Base-by-base conservation (phyloP, 2,888 invertebrate genomes). In the Zele albiditarsus region DNA sequence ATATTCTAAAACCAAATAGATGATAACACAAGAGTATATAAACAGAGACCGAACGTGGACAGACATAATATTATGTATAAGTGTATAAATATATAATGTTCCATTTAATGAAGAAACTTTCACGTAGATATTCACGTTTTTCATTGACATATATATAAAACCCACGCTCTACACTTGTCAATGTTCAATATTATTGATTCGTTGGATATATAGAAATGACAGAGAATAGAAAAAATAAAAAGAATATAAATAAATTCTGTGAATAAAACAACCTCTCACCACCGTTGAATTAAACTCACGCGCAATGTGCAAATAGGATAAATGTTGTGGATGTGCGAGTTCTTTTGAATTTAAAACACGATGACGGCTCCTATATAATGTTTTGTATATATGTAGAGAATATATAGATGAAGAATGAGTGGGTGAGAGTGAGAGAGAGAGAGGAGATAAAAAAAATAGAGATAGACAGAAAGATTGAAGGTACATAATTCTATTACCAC, bases 1-100 rank as follows among this genome's bases (percentile, higher is more conserved):
- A 46, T 53, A 20, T 53, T 8, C 85, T 84, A 83, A 82, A 86
- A 84, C 82, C 82, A 85, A 85, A 84, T 77, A 79, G 68, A 79
- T 80, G 77, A 80, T 80, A 82, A 83, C 81, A 76, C 81, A 77
- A 81, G 80, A 78, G 67, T 78, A 76, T 68, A 71, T 58, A 74
- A 31, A 75, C 65, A 73, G 66, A 60, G 68, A 69, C 66, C 62
- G 77, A 58, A 49, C 28, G 31, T 25, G 23, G 14, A 69, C 23
- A 74, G 57, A 70, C 42, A 65, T 33, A 27, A 33, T 31, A 33
- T 70, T 25, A 60, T 62, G 20, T 42, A 49, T 71, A 16, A 28
- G 14, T 10, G 14, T 57, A 33, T 8, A 33, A 20, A 27, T 63
- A 27, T 31, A 33, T 25, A 23, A 14, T 72, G 53, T 63, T 46